Conservation (phyloP, 2,888 invertebrate genomes). For the Cepaea hortensis region DNA sequence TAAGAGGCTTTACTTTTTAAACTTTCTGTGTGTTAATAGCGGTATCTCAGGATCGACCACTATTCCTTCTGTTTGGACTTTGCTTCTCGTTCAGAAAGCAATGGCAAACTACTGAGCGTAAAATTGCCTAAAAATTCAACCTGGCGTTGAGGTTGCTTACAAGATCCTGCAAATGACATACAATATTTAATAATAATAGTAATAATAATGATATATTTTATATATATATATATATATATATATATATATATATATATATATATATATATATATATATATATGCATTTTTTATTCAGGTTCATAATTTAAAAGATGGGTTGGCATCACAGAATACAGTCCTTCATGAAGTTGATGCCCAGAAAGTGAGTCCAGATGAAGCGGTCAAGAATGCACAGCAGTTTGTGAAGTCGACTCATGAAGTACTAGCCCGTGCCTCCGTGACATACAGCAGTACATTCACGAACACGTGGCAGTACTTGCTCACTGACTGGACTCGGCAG, state of each 20-base stretch:
- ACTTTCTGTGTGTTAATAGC: too few relatives aligned
- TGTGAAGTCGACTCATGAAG: background rate
- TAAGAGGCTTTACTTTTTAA: too few relatives aligned
- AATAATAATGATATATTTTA: background rate
- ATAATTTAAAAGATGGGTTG: background rate
- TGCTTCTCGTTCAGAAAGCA: too few relatives aligned
- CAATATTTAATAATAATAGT: background rate
- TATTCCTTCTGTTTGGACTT: too few relatives aligned
- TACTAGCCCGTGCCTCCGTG: too few relatives aligned
- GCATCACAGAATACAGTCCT: background rate
- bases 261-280: background rate
- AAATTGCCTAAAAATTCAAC: too few relatives aligned
- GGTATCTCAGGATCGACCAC: too few relatives aligned
- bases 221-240: background rate
- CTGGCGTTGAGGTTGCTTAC: too few relatives aligned
- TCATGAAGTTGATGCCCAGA: background rate
- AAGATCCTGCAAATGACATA: too few relatives aligned
- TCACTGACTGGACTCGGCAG: conserved; percentile 13
- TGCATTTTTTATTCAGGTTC: background rate
- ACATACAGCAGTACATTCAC: background rate
- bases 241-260: background rate
- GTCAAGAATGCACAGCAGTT: background rate
- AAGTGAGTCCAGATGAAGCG: background rate
- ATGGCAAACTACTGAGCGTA: too few relatives aligned
- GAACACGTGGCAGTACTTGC: background rate